Conservation (phyloP, 37 sponge, comb jelly and placozoan species). For the Chondrilla cf. caribensis region DNA sequence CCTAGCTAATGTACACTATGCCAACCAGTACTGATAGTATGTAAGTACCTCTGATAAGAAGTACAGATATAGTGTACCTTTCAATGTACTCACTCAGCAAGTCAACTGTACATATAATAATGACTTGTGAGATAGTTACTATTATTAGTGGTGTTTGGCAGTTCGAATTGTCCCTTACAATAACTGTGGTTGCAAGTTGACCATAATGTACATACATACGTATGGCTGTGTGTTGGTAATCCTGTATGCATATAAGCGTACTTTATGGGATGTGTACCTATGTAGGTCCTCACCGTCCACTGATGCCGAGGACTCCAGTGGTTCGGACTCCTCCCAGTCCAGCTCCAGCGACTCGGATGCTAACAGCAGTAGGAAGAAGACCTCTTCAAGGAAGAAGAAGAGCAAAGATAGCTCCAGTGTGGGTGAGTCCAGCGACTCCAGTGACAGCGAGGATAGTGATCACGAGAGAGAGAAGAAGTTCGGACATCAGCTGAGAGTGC, state of each 20-base stretch:
- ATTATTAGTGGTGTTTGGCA: no score
- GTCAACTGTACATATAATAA: no score
- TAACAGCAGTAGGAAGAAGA: neutral
- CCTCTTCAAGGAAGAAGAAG: no score
- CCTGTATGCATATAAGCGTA: no score
- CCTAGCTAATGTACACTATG: no score
- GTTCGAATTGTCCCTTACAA: no score
- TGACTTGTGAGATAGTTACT: no score
- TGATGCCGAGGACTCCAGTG: neutral
- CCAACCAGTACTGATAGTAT: no score
- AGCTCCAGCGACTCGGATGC: neutral
- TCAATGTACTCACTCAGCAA: no score
- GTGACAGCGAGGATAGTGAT: neutral
- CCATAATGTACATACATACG: slow-evolving; percentile 35
- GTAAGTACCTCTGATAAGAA: no score
- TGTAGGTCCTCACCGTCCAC: neutral
- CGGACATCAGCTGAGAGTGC: neutral
- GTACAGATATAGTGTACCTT: no score
- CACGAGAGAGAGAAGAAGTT: neutral
- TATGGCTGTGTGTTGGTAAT: no score
- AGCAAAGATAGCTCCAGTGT: slow-evolving; percentile 8
- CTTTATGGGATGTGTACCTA: neutral
- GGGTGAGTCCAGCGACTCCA: neutral
- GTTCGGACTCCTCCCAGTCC: neutral
- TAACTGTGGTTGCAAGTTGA: slow-evolving; percentile 29